A percentile compares a stretch with the other conserved stretches of the same genome.
phyloP scores from a whole-genome alignment of 2,113 vertebrate species.

The Indicator maculatus region DNA sequence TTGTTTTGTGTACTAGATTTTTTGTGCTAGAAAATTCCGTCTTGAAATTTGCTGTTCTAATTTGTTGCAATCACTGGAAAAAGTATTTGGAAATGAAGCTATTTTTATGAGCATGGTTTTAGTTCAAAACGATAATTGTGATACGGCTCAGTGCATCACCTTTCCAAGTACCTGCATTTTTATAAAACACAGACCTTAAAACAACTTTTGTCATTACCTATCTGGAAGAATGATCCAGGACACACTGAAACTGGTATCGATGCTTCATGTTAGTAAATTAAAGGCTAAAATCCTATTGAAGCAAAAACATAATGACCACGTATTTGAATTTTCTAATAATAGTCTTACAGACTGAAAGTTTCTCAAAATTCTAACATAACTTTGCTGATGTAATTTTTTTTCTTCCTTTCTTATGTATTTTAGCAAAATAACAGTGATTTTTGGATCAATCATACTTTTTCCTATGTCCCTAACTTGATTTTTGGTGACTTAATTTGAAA shows the following conservation, averaged over 20 bases:
- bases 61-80: neutral
- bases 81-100: conserved; percentile 26
- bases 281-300: neutral
- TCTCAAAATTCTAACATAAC: neutral
- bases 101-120: neutral
- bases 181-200: neutral
- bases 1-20: conserved; percentile 1
- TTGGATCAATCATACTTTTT: neutral
- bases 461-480: neutral
- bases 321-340: neutral
- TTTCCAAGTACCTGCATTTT: neutral
- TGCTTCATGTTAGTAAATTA: neutral
- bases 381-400: neutral
- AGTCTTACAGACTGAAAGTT: neutral
- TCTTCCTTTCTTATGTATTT: neutral
- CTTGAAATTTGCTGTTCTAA: conserved; percentile 5
- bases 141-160: neutral
- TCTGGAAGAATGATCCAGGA: neutral
- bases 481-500: neutral
- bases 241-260: neutral
- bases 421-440: neutral
- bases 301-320: neutral
- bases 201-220: neutral
- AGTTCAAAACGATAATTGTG: neutral
- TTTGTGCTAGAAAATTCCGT: conserved; percentile 23